Evolutionary conservation across 2,888 invertebrate species (phyloP).

Genomic region (Coelopa pilipes): DNA sequence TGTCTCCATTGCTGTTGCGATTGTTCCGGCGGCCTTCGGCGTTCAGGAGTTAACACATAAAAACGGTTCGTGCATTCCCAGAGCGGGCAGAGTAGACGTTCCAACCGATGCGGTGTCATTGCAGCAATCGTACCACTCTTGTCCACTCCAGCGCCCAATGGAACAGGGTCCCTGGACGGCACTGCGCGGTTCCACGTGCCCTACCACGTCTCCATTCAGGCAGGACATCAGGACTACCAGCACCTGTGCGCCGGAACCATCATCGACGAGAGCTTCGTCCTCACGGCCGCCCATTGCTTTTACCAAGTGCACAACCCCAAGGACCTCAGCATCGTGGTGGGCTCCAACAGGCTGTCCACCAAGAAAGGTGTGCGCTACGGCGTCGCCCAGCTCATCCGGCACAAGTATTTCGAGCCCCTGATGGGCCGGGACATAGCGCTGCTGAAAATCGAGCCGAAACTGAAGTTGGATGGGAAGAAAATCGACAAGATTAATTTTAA

Average conservation of each 20-base stretch:
- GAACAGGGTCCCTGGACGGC: slow-evolving; percentile 27
- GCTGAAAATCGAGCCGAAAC: slow-evolving; percentile 48
- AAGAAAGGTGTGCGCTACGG: slow-evolving; percentile 44
- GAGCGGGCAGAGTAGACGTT: no score
- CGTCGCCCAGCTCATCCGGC: slow-evolving; percentile 48
- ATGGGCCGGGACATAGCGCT: slow-evolving; percentile 57
- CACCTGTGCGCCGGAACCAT: slow-evolving; percentile 62
- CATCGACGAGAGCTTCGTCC: slow-evolving; percentile 52
- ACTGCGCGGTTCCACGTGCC: slow-evolving; percentile 44
- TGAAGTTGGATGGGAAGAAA: slow-evolving; percentile 50
- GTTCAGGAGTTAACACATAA: not conserved
- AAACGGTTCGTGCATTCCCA: not conserved
- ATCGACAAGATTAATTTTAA: slow-evolving; percentile 44
- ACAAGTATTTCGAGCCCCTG: slow-evolving; percentile 53
- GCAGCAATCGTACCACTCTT: no score
- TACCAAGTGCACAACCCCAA: slow-evolving; percentile 34
- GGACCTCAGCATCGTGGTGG: slow-evolving; percentile 48
- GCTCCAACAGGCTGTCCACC: slow-evolving; percentile 44
- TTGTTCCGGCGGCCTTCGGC: not conserved
- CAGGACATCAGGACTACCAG: slow-evolving; percentile 45
- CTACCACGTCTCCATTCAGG: slow-evolving; percentile 50
- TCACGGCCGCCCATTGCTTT: slow-evolving; percentile 63
- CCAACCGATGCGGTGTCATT: no score
- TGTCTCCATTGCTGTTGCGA: not conserved
- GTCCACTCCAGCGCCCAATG: not conserved